Evolutionary conservation across 1,140 invertebrate species (phyloP), one percentile per base, ranked within the genome.

Genomic region (Wasmannia auropunctata): DNA sequence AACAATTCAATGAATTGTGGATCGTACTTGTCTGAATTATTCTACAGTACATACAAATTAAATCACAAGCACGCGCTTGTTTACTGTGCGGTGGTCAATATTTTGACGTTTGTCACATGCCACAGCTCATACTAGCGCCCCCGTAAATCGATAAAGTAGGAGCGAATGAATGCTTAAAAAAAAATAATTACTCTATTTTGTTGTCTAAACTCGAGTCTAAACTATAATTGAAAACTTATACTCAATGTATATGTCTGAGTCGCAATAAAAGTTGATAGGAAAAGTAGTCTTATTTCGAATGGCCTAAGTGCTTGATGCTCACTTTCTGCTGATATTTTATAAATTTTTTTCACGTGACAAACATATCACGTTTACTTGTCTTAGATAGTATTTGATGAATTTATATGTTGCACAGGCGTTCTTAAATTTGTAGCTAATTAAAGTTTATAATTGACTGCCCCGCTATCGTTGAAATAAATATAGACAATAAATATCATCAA

Each of bases 401-500:
- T 8, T 54, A 86, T 62, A 7, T 72, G 28, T 62, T 34, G 22
- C 37, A 4, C 4, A 2, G 14, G 16, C 31, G 5, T 46, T 74
- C 69, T n/a, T n/a, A 88, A 70, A 89, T 88, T 65, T 60, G 34
- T 86, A 86, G 37, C 10, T n/a, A 46, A 84, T 89, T 86, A 77
- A 49, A 89, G 75, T 72, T 86, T 75, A 83, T 88, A 63, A 72
- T 58, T 72, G 56, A 58, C 54, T 19, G 6, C 28, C n/a, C n/a
- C 8, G 7, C n/a, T 90, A 85, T 87, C 65, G 10, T 75, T 37
- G 70, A 72, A 84, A 90, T 69, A 54, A 81, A 60, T 72, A 3
- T 65, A 86, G 86, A 86, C 75, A 90, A 77, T 75, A 76, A 81
- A 22, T 74, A 54, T 62, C 76, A 76, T 87, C 75, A n/a, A 40